These are phyloP conservation scores for Campylomormyrus numenius DNA, from an alignment of 2,113 vertebrate genomes.

Conservation along the genomic window DNA sequence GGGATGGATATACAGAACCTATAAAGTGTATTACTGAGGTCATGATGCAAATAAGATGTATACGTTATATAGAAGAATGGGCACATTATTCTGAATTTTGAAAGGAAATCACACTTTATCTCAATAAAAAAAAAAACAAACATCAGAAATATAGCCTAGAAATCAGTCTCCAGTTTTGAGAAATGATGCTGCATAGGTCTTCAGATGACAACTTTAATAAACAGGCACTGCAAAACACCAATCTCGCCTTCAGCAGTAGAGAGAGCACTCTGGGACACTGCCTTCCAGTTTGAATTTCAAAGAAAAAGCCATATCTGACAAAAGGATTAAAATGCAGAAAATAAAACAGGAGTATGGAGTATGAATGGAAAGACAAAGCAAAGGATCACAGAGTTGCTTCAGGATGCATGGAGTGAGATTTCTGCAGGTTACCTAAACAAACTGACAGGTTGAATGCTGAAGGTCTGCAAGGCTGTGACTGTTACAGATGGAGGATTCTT, in stretches of 20 bases:
- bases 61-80: neutral
- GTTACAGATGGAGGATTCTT: neutral
- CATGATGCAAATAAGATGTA: neutral
- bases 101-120: neutral
- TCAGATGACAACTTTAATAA: neutral
- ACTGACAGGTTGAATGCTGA: neutral
- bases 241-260: neutral
- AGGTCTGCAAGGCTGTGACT: neutral
- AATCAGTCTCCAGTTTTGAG: neutral
- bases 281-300: neutral
- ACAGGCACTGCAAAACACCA: neutral
- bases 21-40: neutral
- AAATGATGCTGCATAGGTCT: neutral
- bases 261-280: neutral
- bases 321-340: neutral
- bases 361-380: neutral
- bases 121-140: neutral
- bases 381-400: neutral
- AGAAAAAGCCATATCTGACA: neutral
- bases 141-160: neutral
- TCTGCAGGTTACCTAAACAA: neutral
- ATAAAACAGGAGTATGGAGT: neutral
- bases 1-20: neutral
- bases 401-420: neutral
- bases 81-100: neutral